Percentiles rank a stretch among this genome's conserved stretches.
phyloP scores from a whole-genome alignment of 2,797 vertebrate genomes.

The Fistularia tabacaria region DNA sequence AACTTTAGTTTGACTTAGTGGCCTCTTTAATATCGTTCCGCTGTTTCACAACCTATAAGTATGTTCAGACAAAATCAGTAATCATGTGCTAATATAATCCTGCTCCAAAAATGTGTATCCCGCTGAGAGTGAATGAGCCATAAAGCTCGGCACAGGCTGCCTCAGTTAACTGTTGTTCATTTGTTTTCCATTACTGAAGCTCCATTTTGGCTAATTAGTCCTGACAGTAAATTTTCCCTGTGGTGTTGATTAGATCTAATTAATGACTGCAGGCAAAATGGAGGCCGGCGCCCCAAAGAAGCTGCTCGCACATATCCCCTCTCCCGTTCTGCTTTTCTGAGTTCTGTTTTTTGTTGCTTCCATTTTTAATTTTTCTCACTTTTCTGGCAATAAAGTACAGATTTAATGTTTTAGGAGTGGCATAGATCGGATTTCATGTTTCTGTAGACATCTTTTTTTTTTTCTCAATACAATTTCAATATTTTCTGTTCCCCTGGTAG shows the following conservation, averaged over 20 bases:
- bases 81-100: constrained; percentile 39
- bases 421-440: too few relatives aligned
- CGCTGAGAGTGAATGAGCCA: constrained; percentile 53
- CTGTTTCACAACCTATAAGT: constrained; percentile 14
- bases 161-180: constrained; percentile 60
- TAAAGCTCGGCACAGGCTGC: constrained; percentile 40
- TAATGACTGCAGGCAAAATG: constrained; percentile 69
- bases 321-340: background rate
- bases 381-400: too few relatives aligned
- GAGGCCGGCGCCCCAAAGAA: constrained; percentile 44
- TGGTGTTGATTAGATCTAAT: constrained; percentile 71
- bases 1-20: too few relatives aligned
- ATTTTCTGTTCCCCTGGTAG: too few relatives aligned
- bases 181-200: constrained; percentile 68
- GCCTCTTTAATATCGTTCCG: too few relatives aligned
- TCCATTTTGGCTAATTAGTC: constrained; percentile 72
- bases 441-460: too few relatives aligned
- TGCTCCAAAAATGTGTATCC: constrained; percentile 38
- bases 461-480: too few relatives aligned
- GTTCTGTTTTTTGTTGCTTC: constrained; percentile 8
- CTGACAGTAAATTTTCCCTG: constrained; percentile 65
- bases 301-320: constrained; percentile 39
- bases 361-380: constrained; percentile 9
- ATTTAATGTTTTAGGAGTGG: background rate
- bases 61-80: constrained; percentile 26